Conservation (phyloP, 2,797 vertebrate genomes). For the Micrastur ruficollis region DNA sequence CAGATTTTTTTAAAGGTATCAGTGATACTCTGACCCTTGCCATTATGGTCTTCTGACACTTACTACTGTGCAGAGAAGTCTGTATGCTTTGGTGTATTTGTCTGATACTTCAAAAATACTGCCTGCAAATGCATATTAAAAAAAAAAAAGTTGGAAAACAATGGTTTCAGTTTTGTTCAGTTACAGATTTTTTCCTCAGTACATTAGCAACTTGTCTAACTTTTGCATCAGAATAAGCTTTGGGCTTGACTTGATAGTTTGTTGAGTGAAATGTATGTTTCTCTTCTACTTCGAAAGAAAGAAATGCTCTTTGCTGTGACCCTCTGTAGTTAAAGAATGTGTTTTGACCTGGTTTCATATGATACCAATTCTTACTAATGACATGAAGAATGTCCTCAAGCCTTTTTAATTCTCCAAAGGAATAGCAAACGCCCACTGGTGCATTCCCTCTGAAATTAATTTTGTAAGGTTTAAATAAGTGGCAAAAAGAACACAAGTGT, state of each 20-base stretch:
- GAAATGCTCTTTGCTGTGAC: neutral
- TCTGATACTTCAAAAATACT: neutral
- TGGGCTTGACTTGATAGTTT: neutral
- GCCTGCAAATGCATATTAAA: neutral
- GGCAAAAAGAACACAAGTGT: neutral
- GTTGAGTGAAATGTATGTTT: neutral
- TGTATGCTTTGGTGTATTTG: neutral
- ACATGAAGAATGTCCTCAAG: neutral
- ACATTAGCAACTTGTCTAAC: neutral
- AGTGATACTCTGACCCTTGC: neutral
- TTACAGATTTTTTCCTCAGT: neutral
- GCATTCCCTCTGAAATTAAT: neutral
- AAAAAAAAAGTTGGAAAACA: neutral
- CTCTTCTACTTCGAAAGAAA: neutral
- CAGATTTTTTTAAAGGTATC: neutral
- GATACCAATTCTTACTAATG: neutral
- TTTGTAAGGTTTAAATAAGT: neutral
- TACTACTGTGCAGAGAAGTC: neutral
- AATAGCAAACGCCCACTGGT: neutral
- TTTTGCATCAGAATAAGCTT: neutral
- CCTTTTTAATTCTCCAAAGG: neutral
- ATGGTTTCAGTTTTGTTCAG: neutral
- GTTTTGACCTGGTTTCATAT: neutral
- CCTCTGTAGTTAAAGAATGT: neutral
- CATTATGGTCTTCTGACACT: neutral